Evolutionary conservation across 2,888 invertebrate genomes (phyloP), one percentile per base, ranked within the genome.

Genomic region (Aphidius colemani): DNA sequence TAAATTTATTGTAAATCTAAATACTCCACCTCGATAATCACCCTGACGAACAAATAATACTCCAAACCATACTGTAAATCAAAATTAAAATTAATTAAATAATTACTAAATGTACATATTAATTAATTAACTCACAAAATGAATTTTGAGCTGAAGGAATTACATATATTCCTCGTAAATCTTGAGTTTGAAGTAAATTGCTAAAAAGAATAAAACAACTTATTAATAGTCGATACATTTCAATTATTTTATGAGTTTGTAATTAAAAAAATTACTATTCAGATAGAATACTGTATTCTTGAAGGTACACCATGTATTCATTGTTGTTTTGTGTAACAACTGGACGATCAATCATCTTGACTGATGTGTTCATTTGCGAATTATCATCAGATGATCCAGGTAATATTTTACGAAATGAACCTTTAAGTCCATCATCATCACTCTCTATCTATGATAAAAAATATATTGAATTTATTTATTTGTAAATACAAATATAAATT

Each of bases 21-120:
- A 96, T 61, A 96, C 87, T 66, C 93, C 96, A 70, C 93, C 94
- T 84, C 92, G 91, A 83, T 95, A 98, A 69, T 89, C 84, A 30
- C 97, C 97, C 82, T 90, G 89, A 74, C 95, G 88, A 61, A 96
- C 88, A 85, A 97, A 98, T 77, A 95, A 86, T 39, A 95, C 91
- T 70, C 95, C 95, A 85, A 91, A 93, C 95, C 95, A 96, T 67
- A 90, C 95, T 95, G 84, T 66, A 87, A 86, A 68, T 72, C 68
- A 66, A 69, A 11, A 13, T 49, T 63, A 43, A 59, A 66, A 50
- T 59, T 13, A 46, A 44, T 8, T 59, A 41, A 48, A 11, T 45
- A 10, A 8, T n/a, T 53, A 39, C 43, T 18, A 39, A 13, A 53
- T 7, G 9, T 11, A 7, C 11, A 49, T 41, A 6, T 11, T 59